Conservation (phyloP, 2,797 vertebrate species). For the Lagorchestes hirsutus region DNA sequence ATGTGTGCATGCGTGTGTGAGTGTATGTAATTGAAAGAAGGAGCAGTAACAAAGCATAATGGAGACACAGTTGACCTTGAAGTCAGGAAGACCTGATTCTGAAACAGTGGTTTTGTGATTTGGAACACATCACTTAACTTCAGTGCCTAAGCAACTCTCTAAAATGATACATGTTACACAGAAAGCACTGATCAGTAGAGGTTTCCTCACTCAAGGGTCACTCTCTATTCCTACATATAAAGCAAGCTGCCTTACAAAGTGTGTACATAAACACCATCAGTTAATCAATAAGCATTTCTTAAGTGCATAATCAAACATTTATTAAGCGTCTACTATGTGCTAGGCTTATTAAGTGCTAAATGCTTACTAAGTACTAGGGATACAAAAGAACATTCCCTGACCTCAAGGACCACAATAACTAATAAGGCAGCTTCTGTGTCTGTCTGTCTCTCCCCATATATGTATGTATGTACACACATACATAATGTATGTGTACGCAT, state of each 20-base stretch:
- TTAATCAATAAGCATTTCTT: neutral
- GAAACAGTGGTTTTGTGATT: neutral
- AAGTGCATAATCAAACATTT: neutral
- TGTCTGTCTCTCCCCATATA: no score
- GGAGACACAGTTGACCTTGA: neutral
- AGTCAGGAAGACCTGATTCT: neutral
- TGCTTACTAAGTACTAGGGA: neutral
- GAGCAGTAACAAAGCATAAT: neutral
- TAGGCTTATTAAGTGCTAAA: neutral
- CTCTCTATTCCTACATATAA: neutral
- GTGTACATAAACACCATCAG: neutral
- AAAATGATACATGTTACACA: neutral
- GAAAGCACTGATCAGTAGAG: neutral
- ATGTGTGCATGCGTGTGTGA: neutral
- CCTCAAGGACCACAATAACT: neutral
- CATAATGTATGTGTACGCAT: neutral
- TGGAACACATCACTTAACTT: neutral
- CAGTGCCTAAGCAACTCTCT: neutral
- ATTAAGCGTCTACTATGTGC: no score
- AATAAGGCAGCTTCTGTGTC: neutral
- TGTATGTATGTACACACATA: neutral
- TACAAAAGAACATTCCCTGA: neutral
- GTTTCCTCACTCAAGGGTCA: neutral
- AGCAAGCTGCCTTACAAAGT: neutral
- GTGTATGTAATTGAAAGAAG: neutral